phyloP scores from a whole-genome alignment of 2,113 vertebrate species.

The Merops nubicus region DNA sequence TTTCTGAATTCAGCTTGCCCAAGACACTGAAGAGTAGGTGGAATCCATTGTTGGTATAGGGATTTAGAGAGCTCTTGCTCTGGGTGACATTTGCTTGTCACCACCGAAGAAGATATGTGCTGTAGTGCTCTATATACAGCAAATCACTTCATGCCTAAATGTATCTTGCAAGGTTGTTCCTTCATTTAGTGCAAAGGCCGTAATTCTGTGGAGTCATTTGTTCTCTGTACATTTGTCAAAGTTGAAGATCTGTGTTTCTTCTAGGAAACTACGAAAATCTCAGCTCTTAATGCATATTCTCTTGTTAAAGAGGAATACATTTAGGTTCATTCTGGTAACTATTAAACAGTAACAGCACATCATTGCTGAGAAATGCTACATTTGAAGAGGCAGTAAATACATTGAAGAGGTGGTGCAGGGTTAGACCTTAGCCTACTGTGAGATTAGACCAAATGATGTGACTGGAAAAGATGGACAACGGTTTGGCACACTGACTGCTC shows the following conservation, averaged over 20 bases:
- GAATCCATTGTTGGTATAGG: background rate
- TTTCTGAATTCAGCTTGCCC: background rate
- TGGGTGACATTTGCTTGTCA: background rate
- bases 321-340: background rate
- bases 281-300: background rate
- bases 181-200: background rate
- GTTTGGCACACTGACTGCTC: background rate
- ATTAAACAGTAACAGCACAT: background rate
- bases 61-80: background rate
- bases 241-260: background rate
- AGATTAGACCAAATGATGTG: background rate
- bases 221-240: background rate
- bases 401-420: background rate
- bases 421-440: background rate
- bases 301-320: background rate
- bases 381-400: background rate
- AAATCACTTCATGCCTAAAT: background rate
- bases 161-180: background rate
- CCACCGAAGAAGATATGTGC: background rate
- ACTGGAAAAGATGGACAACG: background rate
- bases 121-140: conserved; percentile 10
- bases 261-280: background rate
- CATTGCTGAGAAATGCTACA: background rate
- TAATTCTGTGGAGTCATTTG: background rate
- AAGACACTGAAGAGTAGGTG: background rate